A percentile compares a stretch with the other conserved stretches of the same genome.
Evolutionary conservation across 2,113 vertebrate genomes (phyloP).

Genomic region (Stercorarius parasiticus): DNA sequence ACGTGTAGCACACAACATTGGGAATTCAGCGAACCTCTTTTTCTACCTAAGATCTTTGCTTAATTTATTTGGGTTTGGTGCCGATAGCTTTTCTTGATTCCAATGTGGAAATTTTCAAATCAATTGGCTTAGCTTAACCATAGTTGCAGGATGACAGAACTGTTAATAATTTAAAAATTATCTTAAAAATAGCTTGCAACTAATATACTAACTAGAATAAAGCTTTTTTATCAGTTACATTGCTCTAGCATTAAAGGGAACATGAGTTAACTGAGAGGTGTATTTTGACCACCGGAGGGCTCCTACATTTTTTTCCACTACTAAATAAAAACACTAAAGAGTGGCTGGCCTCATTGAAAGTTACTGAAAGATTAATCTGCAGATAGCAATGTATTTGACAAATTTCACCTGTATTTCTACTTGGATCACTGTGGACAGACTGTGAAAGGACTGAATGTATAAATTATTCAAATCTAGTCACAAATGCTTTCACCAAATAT

Average conservation of each 20-base stretch:
- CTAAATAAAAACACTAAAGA: neutral
- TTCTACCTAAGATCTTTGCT: neutral
- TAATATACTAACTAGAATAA: neutral
- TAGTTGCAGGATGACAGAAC: neutral
- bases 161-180: neutral
- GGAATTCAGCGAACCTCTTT: neutral
- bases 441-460: neutral
- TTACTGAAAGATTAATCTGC: neutral
- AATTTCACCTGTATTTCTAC: neutral
- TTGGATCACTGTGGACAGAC: neutral
- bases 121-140: neutral
- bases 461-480: neutral
- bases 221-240: neutral
- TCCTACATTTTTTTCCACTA: neutral
- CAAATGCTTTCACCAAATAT: neutral
- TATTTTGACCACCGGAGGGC: constrained; percentile 18
- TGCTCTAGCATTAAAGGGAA: neutral
- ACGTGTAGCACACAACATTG: rapidly evolving
- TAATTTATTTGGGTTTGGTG: neutral
- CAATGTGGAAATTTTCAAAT: neutral
- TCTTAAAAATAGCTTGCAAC: neutral
- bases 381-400: neutral
- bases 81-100: neutral
- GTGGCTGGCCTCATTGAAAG: neutral
- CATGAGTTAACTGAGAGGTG: neutral